Evolutionary conservation across 2,888 invertebrate genomes (phyloP).

Genomic region (Tetragonisca angustula): DNA sequence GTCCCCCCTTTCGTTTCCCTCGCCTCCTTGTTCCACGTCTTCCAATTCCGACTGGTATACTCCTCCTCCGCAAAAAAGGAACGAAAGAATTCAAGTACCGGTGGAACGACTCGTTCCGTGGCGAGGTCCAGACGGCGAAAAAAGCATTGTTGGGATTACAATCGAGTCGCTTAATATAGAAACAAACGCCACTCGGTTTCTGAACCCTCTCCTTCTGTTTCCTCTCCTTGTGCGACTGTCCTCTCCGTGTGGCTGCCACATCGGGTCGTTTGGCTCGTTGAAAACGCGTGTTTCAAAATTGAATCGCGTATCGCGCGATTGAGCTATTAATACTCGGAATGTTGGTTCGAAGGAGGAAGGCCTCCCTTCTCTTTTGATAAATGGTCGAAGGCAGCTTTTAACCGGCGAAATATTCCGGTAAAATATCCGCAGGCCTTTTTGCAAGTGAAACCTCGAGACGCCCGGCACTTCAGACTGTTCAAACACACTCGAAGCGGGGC

Average conservation of each 20-base stretch:
- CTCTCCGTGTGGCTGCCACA: too few species aligned
- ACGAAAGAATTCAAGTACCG: constrained; percentile 76
- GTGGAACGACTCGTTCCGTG: constrained; percentile 75
- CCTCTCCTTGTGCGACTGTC: not conserved
- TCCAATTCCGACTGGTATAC: constrained; percentile 53
- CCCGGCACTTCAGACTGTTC: constrained; percentile 54
- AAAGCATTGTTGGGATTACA: constrained; percentile 71
- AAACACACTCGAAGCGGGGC: constrained; percentile 44
- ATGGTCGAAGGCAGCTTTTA: constrained; percentile 12
- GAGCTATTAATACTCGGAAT: not conserved
- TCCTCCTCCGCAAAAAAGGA: constrained; percentile 71
- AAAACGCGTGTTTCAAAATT: not conserved
- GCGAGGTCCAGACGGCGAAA: constrained; percentile 65
- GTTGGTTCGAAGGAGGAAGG: not conserved
- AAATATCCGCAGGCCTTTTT: constrained; percentile 22
- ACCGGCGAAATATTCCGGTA: not conserved
- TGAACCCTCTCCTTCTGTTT: not conserved
- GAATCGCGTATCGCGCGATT: not conserved
- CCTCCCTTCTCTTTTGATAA: not conserved
- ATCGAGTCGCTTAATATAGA: constrained; percentile 68
- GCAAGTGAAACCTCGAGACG: constrained; percentile 54
- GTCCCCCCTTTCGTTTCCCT: constrained; percentile 40
- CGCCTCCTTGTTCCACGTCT: constrained; percentile 50
- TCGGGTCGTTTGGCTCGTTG: not conserved
- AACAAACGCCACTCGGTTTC: constrained; percentile 53